These are phyloP conservation scores for Ladona fulva DNA, from an alignment of 1,140 invertebrate species.

Conservation along the genomic window DNA sequence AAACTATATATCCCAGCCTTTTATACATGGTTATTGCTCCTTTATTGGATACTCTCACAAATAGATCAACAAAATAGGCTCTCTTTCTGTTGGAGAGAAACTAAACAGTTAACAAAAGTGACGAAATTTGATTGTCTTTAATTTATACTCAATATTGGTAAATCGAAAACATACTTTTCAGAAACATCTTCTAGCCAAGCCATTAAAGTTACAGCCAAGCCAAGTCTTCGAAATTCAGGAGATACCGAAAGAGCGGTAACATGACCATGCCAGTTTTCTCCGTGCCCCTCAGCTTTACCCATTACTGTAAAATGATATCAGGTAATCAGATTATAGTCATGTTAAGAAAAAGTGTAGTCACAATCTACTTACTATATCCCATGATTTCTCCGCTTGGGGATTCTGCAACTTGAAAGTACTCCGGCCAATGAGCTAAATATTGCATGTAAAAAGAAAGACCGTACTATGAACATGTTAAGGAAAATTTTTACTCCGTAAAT, in stretches of 20 bases:
- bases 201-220: slow-evolving; percentile 91
- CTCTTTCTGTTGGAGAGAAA: slow-evolving; percentile 64
- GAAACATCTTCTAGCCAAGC: slow-evolving; percentile 90
- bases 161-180: slow-evolving; percentile 63
- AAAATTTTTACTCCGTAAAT: slow-evolving; percentile 16
- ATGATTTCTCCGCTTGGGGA: slow-evolving; percentile 91
- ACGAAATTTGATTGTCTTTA: background rate
- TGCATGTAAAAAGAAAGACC: slow-evolving; percentile 95
- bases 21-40: slow-evolving; percentile 98
- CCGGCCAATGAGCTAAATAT: slow-evolving; percentile 97
- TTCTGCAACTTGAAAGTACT: slow-evolving; percentile 96
- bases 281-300: slow-evolving; percentile 94
- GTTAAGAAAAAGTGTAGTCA: background rate
- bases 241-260: slow-evolving; percentile 97
- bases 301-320: slow-evolving; percentile 62
- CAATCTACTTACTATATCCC: slow-evolving; percentile 84
- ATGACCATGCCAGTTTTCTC: slow-evolving; percentile 97
- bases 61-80: slow-evolving; percentile 97
- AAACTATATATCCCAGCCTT: slow-evolving; percentile 93
- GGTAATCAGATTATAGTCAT: background rate
- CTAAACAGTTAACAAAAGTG: slow-evolving; percentile 15
- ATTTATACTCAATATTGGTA: slow-evolving; percentile 18
- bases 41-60: slow-evolving; percentile 94
- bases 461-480: slow-evolving; percentile 53
- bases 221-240: slow-evolving; percentile 81